Evolutionary conservation across 2,888 invertebrate species (phyloP), one percentile per base, ranked within the genome.

Genomic region (Ichneumon xanthorius): DNA sequence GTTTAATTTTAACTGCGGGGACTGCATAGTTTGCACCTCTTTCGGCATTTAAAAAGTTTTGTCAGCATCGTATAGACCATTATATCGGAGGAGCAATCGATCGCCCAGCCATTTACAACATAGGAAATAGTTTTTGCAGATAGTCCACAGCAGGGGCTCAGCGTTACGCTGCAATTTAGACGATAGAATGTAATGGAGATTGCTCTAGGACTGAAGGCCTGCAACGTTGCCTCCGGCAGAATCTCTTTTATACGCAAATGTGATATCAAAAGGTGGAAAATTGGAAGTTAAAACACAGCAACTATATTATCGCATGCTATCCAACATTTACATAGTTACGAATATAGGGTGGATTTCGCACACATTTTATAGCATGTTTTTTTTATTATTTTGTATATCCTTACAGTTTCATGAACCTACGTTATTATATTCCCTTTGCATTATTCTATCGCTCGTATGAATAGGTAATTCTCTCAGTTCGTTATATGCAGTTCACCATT

Each of bases 161-260:
- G 22, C 22, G 22, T 14, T 58, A 4, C 26, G 58, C 11, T 11
- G 58, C 26, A 58, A 58, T 58, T 58, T 22, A 22, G 58, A 26
- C 22, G 58, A 26, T 58, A 58, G 14, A 58, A 58, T 58, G 58
- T 58, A 58, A 58, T 58, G 19, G 58, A 58, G 58, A 58, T 58
- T 58, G 58, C 26, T 4, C 58, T 58, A 14, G 58, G 4, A 22
- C 58, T 26, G 58, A 26, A 58, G 26, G 58, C 11, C 26, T 26
- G 22, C 26, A 58, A 11, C 26, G 58, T 7, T 26, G 7, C 19
- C 58, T 26, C 58, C 26, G 11, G 22, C 11, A 1, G 26, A 58
- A 11, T 26, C 11, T 58, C 58, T 26, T 22, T 58, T 58, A 58
- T 22, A 14, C 26, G 58, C 58, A 22, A 58, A 26, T 26, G 58